phyloP scores from a whole-genome alignment of 2,113 vertebrate genomes.

The Sisor rabdophorus region DNA sequence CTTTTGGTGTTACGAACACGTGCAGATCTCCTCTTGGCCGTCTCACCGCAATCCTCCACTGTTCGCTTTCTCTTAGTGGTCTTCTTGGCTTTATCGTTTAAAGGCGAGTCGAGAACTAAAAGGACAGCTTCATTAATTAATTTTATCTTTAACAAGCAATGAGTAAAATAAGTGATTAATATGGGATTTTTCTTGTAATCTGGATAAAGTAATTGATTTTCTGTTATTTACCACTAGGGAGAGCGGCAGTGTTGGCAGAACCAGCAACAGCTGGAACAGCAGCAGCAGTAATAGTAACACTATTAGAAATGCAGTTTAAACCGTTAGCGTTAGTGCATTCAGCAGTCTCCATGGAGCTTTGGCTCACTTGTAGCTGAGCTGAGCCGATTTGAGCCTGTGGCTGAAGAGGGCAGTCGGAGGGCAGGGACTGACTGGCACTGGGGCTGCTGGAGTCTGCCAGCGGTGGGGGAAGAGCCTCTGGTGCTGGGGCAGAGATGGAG shows the following conservation, averaged over 20 bases:
- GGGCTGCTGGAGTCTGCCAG: constrained; percentile 57
- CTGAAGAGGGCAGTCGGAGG: constrained; percentile 55
- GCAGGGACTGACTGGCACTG: constrained; percentile 63
- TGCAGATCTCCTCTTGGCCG: constrained; percentile 91
- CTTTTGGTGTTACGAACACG: constrained; percentile 94
- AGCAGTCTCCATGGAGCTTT: constrained; percentile 71
- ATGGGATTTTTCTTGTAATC: too few species aligned
- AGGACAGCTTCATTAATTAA: not conserved
- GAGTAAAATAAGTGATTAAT: too few species aligned
- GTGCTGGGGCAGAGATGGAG: constrained; percentile 68
- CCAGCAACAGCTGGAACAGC: not conserved
- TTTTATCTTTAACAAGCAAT: too few species aligned
- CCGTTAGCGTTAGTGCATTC: constrained; percentile 41
- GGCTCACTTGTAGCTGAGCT: constrained; percentile 56
- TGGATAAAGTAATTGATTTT: too few species aligned
- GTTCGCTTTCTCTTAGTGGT: constrained; percentile 84
- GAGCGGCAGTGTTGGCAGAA: constrained; percentile 50
- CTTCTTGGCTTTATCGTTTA: constrained; percentile 86
- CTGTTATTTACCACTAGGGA: constrained; percentile 56
- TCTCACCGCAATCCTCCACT: constrained; percentile 86
- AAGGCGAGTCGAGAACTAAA: constrained; percentile 70
- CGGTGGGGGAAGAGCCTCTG: constrained; percentile 68
- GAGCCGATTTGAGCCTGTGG: constrained; percentile 52
- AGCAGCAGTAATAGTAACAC: not conserved
- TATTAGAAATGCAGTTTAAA: not conserved